Evolutionary conservation across 2,888 invertebrate genomes (phyloP).

Genomic region (Lobophora halterata): DNA sequence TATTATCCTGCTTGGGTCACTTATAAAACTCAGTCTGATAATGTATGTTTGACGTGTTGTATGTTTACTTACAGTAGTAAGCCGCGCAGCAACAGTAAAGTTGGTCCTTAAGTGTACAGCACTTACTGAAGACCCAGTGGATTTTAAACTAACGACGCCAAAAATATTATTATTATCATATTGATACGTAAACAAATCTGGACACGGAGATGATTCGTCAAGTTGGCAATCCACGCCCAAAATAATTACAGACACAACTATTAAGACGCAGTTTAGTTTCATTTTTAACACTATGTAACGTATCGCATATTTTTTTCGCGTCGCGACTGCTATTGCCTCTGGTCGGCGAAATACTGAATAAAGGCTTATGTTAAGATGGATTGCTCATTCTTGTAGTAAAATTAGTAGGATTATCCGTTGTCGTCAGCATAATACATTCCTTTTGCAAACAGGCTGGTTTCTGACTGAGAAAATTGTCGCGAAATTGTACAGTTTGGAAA

Average conservation of each 20-base stretch:
- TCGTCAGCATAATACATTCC: constrained; percentile 13
- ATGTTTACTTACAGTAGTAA: constrained; percentile 46
- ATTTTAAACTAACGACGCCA: constrained; percentile 48
- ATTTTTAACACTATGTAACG: constrained; percentile 27
- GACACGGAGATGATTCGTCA: constrained; percentile 53
- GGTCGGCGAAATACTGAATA: constrained; percentile 44
- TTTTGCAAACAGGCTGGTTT: constrained; percentile 6
- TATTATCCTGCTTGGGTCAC: too few species aligned
- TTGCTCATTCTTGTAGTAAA: constrained; percentile 28
- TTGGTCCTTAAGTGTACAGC: constrained; percentile 46
- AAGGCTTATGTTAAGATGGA: constrained; percentile 40
- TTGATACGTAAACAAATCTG: constrained; percentile 53
- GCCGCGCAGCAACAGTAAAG: constrained; percentile 52
- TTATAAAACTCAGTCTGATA: too few species aligned
- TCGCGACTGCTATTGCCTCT: constrained; percentile 41
- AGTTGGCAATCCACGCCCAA: constrained; percentile 42
- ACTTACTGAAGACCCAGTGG: constrained; percentile 41
- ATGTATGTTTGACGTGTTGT: too few species aligned
- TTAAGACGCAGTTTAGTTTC: constrained; percentile 37
- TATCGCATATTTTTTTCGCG: constrained; percentile 30
- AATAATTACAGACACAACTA: constrained; percentile 39
- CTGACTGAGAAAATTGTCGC: background rate
- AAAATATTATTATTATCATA: constrained; percentile 45
- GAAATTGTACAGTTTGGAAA: constrained; percentile 4
- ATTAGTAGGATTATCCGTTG: constrained; percentile 17